Percentiles rank a stretch among this genome's conserved stretches.
phyloP scores from a whole-genome alignment of 2,113 vertebrate genomes.

The Strix aluco region DNA sequence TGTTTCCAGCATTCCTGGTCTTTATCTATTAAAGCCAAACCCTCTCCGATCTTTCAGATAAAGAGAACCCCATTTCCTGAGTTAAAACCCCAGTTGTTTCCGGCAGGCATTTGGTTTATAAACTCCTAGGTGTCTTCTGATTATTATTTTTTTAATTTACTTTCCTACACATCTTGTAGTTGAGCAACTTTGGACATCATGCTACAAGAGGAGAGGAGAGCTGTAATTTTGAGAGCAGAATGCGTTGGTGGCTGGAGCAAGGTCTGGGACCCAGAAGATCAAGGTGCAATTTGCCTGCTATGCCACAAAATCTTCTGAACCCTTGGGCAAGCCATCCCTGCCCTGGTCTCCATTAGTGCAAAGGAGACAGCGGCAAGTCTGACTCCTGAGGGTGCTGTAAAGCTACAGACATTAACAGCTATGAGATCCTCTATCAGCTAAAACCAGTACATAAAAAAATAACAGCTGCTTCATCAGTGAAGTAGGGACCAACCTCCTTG shows the following conservation, averaged over 20 bases:
- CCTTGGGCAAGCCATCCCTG: background rate
- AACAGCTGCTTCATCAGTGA: background rate
- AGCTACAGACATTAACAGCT: background rate
- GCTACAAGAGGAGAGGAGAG: background rate
- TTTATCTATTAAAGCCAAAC: background rate
- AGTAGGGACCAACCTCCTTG: background rate
- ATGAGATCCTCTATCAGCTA: rapidly evolving
- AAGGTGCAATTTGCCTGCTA: background rate
- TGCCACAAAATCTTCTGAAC: background rate
- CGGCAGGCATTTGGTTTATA: background rate
- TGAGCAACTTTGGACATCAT: background rate
- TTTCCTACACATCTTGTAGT: background rate
- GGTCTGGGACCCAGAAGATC: background rate
- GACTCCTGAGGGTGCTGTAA: background rate
- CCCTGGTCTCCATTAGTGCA: background rate
- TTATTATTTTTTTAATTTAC: background rate
- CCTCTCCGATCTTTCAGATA: background rate
- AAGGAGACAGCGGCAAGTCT: background rate
- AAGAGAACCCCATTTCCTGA: background rate
- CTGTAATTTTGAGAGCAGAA: background rate
- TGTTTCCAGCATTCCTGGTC: background rate
- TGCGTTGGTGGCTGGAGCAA: background rate
- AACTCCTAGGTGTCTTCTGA: background rate
- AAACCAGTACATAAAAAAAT: background rate
- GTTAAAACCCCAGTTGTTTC: background rate